phyloP scores from a whole-genome alignment of 2,797 vertebrate genomes.

The Danio kyathit region DNA sequence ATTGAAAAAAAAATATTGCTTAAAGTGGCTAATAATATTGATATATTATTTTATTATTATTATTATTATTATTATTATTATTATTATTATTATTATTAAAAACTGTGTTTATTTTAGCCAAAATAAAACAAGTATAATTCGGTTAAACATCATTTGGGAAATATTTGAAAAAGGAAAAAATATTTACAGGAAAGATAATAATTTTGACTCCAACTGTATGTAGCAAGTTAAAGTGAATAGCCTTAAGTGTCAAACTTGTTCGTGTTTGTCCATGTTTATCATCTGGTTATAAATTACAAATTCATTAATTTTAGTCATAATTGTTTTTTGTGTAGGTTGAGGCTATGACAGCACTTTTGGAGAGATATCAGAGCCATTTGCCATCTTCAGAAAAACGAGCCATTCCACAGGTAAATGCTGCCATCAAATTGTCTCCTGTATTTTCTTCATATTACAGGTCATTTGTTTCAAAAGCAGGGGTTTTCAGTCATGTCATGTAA shows the following conservation, averaged over 20 bases:
- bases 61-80: too few relatives aligned
- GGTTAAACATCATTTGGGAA: too few relatives aligned
- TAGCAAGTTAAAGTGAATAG: background rate
- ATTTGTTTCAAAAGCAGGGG: background rate
- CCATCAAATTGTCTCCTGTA: background rate
- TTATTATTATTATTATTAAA: too few relatives aligned
- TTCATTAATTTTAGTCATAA: background rate
- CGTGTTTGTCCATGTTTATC: background rate
- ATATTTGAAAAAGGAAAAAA: too few relatives aligned
- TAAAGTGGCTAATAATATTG: too few relatives aligned
- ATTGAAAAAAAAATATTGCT: too few relatives aligned
- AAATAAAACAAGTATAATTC: too few relatives aligned
- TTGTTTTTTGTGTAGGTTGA: constrained; percentile 70
- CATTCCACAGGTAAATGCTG: constrained; percentile 74
- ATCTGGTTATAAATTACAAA: background rate
- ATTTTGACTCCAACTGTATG: too few relatives aligned
- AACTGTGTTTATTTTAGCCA: too few relatives aligned
- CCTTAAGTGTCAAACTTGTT: background rate
- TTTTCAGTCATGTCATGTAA: too few relatives aligned
- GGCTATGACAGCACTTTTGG: constrained; percentile 77
- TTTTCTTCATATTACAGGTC: background rate
- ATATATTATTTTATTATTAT: too few relatives aligned
- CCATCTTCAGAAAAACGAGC: constrained; percentile 77
- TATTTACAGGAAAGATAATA: too few relatives aligned
- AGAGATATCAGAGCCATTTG: constrained; percentile 68